Base-by-base conservation (phyloP, 2,113 vertebrate genomes). In the Ceyx melanurus region DNA sequence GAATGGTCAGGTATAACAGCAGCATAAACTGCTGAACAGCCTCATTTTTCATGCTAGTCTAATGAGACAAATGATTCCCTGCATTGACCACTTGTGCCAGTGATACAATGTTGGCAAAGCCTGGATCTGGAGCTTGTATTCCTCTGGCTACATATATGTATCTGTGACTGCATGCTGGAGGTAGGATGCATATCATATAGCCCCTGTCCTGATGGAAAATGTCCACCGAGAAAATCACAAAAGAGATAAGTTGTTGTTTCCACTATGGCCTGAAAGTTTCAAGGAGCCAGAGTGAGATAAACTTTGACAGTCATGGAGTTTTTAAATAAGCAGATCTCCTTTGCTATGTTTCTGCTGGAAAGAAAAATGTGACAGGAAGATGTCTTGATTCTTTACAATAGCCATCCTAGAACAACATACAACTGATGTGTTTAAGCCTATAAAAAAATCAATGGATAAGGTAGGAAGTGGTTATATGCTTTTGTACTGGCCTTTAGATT, bases 141-240 rank as follows among this genome's bases (percentile, higher is more conserved):
- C n/a, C 57, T 46, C 28, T 62, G 14, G 40, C 57, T 76, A 10
- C 21, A 5, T 18, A 46, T 0, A 2, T 15, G 9, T 12, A 3
- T 13, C 42, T 5, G 25, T 51, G 65, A 23, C 51, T 13, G 15
- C 2, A 3, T 0, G 2, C 4, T 5, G 25, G 45, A 8, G 3
- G 22, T 17, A 50, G 0, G 5, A 17, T 8, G 6, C 4, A 26
- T 22, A 6, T 40, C 25, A 14, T 29, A 9, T 3, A 42, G 21
- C 19, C 23, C 12, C 11, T 60, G 20, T 53, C 58, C 54, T 70
- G 54, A 35, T 17, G 25, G 57, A 58, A 51, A 2, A 21, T 45
- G 4, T 33, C 5, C 43, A 11, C 28, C 33, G 33, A 53, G 53
- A 53, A 67, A 17, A 46, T 29, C 29, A 28, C 11, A 29, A 61